Evolutionary conservation across 2,113 vertebrate genomes (phyloP), one percentile per base, ranked within the genome.

Genomic region (Oryzias javanicus): DNA sequence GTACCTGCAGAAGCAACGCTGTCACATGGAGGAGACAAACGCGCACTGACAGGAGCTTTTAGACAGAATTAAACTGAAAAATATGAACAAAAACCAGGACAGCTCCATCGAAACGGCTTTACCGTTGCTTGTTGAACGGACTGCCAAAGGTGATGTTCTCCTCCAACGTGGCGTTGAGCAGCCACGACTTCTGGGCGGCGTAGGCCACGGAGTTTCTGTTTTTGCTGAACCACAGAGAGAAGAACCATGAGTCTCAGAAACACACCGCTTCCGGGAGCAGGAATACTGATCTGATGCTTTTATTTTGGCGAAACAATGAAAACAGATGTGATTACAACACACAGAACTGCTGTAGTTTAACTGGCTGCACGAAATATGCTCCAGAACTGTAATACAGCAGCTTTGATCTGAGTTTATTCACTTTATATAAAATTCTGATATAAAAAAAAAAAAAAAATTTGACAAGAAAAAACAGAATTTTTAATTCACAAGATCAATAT

Each of bases 91-190:
- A 25, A 5, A 5, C 4, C 4, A 25, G 2, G 25, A 25, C 4
- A 4, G 8, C 10, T 35, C 35, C 35, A 12, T 12, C 8, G 18
- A 46, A 6, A 18, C 6, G 25, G 4, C 46, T 18, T 60, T 86
- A 98, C 97, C 97, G 95, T 72, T 98, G 96, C 52, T 98, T 98
- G 69, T 86, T 97, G 83, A 98, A 99, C 4, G 94, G 92, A 64
- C 94, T 95, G 17, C 97, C 97, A 50, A 98, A 99, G 16, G 94
- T 98, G 66, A 99, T 98, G 87, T 99, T 99, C 19, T 98, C 97
- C 77, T 98, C 96, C 68, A 99, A 94, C 0, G 96, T 99, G 8
- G 97, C 95, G 40, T 99, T 99, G 60, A 99, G 89, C 74, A 99
- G 91, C 97, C 97, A 99, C 0, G 97, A 97, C 83, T 99, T 99